Evolutionary conservation across 1,140 invertebrate genomes (phyloP).

Genomic region (Schlechtendalia chinensis): DNA sequence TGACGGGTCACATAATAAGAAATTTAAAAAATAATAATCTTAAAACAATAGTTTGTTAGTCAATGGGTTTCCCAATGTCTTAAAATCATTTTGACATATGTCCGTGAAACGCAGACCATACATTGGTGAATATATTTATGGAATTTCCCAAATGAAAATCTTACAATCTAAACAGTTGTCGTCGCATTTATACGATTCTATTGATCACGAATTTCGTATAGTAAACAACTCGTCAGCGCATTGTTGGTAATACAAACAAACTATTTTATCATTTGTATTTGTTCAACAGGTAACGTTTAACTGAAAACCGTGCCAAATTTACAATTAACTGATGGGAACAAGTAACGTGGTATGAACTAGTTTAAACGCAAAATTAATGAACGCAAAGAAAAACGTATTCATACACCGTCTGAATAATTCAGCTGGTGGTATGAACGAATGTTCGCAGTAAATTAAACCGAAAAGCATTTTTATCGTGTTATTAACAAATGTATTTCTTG

Average conservation of each 20-base stretch:
- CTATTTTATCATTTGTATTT: not conserved
- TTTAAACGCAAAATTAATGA: no score
- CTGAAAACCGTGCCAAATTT: not conserved
- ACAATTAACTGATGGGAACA: not conserved
- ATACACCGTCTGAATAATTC: no score
- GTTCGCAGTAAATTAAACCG: no score
- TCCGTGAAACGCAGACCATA: not conserved
- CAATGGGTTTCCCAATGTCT: not conserved
- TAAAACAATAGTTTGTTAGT: constrained; percentile 4
- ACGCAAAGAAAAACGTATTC: no score
- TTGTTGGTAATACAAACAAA: not conserved
- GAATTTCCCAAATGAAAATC: constrained; percentile 15
- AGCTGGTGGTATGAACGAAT: no score
- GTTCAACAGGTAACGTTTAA: not conserved
- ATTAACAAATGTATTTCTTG: no score
- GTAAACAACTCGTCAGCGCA: not conserved
- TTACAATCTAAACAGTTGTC: not conserved
- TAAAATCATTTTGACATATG: not conserved
- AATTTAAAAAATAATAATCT: not conserved
- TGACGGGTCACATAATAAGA: not conserved
- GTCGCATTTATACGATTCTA: not conserved
- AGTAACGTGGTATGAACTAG: no score
- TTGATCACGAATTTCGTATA: constrained; percentile 19
- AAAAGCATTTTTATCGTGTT: no score
- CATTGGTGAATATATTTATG: not conserved